Base-by-base conservation (phyloP, 2,888 invertebrate species). In the Nasonia oneida region DNA sequence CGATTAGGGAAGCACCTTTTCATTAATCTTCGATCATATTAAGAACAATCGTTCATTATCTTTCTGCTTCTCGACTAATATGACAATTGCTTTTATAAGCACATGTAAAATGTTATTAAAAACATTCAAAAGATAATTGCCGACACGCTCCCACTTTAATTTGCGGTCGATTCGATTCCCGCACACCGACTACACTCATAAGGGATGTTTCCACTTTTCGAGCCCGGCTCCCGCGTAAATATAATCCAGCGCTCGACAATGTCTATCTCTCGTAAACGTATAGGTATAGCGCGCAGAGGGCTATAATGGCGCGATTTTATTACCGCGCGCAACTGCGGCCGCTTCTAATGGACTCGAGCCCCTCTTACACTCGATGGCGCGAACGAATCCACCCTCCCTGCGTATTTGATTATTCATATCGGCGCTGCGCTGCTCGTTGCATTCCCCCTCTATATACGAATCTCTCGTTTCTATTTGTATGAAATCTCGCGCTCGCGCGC, bases 401-500 rank as follows among this genome's bases (percentile, higher is more conserved):
- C 53, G 57, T 78, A 84, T 83, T 86, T 78, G 86, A 86, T 86
- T 86, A 86, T 86, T 84, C 86, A 86, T 86, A 84, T 71, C 57
- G 75, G 61, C 53, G 37, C 74, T n/a, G 29, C 64, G 33, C 64
- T 42, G 71, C 18, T 53, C n/a, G 57, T n/a, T 23, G 57, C 42
- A 42, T 57, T 75, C 47, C 23, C 33, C 23, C 8, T 61, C 57
- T 53, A 18, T 64, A 37, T 57, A n/a, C 61, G 8, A 15, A 47
- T 50, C 64, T 70, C 33, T 76, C 42, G 90, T 91, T 91, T 90
- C 86, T 88, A 90, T 90, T 91, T 88, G 86, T 88, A n/a, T n/a
- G 83, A 89, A 88, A 79, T 86, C 86, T 67, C 87, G 74, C 6
- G n/a, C 57, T 18, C n/a, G 57, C 15, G 53, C 50, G 50, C 53